Conservation (phyloP, 2,888 invertebrate species). For the Sthenelais limicola region DNA sequence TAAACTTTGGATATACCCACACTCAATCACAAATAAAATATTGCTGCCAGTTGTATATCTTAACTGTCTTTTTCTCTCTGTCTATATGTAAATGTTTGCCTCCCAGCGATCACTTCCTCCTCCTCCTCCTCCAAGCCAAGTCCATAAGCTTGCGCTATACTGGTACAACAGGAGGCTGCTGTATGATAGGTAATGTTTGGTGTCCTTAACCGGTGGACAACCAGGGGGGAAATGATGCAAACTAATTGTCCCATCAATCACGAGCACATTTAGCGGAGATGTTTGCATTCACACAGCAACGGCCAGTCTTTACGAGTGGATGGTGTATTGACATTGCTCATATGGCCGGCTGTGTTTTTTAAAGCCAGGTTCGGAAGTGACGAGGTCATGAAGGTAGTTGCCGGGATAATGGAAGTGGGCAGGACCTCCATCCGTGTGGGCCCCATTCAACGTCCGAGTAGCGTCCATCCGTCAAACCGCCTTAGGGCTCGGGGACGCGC, state of each 20-base stretch:
- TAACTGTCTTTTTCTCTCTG: too few relatives aligned
- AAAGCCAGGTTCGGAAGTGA: neutral
- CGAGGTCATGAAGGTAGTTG: slow-evolving; percentile 12
- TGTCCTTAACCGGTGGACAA: neutral
- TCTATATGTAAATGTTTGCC: too few relatives aligned
- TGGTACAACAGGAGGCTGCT: too few relatives aligned
- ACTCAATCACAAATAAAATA: too few relatives aligned
- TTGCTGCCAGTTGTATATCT: too few relatives aligned
- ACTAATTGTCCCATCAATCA: slow-evolving; percentile 16
- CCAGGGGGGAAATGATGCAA: too few relatives aligned
- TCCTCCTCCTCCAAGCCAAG: neutral
- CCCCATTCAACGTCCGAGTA: neutral
- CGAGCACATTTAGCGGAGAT: neutral
- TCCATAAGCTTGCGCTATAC: too few relatives aligned
- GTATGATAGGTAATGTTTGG: too few relatives aligned
- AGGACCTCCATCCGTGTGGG: slow-evolving; percentile 1
- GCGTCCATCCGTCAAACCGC: slow-evolving; percentile 14
- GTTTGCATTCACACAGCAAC: slow-evolving; percentile 22
- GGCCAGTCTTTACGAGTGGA: slow-evolving; percentile 14
- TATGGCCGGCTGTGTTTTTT: neutral
- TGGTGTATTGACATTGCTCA: slow-evolving; percentile 1
- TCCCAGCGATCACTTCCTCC: too few relatives aligned
- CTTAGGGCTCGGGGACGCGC: neutral
- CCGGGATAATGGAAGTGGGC: slow-evolving; percentile 6
- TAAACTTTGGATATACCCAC: too few relatives aligned